Evolutionary conservation across 92 coral and sea anemone species (phyloP).

Genomic region (Porites divaricata): DNA sequence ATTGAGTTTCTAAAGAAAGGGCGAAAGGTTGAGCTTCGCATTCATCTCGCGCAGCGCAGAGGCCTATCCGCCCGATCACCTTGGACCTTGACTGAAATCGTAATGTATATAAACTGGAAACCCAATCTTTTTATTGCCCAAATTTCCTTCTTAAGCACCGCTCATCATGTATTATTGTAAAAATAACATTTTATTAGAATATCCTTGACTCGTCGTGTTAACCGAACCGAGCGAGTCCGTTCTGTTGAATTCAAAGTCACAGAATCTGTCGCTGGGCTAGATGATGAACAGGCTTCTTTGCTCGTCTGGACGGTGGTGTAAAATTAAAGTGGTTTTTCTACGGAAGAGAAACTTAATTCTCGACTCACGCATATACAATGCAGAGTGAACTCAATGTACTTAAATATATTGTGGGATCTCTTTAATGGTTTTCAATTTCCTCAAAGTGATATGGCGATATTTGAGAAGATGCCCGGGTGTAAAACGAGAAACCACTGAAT

Average conservation of each 20-base stretch:
- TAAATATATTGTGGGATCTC: constrained; percentile 76
- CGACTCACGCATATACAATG: background rate
- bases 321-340: background rate
- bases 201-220: constrained; percentile 11
- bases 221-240: constrained; percentile 1
- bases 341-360: background rate
- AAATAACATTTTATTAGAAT: constrained; percentile 60
- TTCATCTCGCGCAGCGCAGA: constrained; percentile 12
- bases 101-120: constrained; percentile 39
- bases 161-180: constrained; percentile 65
- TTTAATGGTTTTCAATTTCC: constrained; percentile 89
- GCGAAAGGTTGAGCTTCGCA: constrained; percentile 31
- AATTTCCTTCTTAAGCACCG: constrained; percentile 63
- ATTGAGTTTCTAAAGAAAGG: constrained; percentile 41
- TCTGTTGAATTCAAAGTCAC: constrained; percentile 34
- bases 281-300: constrained; percentile 1
- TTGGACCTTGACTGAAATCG: constrained; percentile 53
- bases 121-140: constrained; percentile 49
- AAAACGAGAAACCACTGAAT: constrained; percentile 84
- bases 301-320: background rate
- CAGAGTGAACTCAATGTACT: constrained; percentile 63
- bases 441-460: constrained; percentile 88
- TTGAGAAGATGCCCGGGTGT: constrained; percentile 89
- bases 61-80: constrained; percentile 35
- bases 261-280: constrained; percentile 23